Conservation (phyloP, 92 coral and sea anemone species). For the Pocillopora grandis region DNA sequence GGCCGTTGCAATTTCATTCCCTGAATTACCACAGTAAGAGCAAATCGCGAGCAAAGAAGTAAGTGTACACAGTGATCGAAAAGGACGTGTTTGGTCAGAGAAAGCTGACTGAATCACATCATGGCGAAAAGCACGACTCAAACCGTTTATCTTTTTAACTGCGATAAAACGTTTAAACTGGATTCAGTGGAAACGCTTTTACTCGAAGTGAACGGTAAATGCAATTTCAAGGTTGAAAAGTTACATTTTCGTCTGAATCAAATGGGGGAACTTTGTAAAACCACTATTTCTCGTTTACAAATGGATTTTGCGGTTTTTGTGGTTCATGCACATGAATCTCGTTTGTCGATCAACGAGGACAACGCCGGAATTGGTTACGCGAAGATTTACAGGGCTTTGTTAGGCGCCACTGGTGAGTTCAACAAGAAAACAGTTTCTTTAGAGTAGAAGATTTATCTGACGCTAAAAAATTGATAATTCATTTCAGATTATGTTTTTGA, state of each 20-base stretch:
- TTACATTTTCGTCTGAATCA: conserved; percentile 54
- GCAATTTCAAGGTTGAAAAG: conserved; percentile 17
- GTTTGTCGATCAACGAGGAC: conserved; percentile 61
- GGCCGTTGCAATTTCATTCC: no score
- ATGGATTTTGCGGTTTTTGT: conserved; percentile 60
- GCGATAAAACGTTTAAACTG: conserved; percentile 62
- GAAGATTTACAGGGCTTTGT: conserved; percentile 49
- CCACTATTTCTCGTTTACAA: conserved; percentile 8
- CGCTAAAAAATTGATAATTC: no score
- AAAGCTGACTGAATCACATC: background rate
- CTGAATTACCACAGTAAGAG: no score
- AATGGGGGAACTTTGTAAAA: conserved; percentile 41
- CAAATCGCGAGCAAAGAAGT: no score
- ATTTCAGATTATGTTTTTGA: no score
- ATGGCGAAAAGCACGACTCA: conserved; percentile 12
- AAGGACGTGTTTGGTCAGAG: background rate
- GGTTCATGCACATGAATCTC: conserved; percentile 71
- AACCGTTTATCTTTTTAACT: conserved; percentile 70
- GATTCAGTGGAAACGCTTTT: conserved; percentile 54
- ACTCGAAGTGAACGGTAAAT: conserved; percentile 35
- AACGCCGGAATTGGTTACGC: conserved; percentile 60
- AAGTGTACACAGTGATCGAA: no score
- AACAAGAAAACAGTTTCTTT: background rate
- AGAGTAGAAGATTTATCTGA: no score
- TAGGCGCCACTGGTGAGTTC: conserved; percentile 42